phyloP scores from a whole-genome alignment of 2,113 vertebrate genomes.

The Falco punctatus region DNA sequence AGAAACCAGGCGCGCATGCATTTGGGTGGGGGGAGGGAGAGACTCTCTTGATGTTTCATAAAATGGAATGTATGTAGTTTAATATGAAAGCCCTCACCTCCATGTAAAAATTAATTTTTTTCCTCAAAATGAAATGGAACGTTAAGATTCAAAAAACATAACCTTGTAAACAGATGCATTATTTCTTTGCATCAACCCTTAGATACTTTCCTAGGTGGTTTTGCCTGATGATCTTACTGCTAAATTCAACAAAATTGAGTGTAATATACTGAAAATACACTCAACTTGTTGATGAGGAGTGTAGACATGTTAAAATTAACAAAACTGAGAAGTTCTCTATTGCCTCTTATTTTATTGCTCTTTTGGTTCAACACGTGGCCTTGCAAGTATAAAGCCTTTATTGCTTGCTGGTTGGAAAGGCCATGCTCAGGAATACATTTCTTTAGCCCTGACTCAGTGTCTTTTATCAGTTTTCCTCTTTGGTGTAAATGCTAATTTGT shows the following conservation, averaged over 20 bases:
- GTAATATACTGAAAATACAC: constrained; percentile 1
- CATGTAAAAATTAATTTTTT: neutral
- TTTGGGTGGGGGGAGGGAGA: neutral
- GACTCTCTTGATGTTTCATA: neutral
- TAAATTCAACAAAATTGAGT: neutral
- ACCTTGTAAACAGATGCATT: neutral
- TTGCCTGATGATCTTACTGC: neutral
- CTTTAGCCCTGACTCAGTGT: neutral
- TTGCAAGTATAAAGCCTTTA: neutral
- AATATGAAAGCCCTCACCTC: neutral
- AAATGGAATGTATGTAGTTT: neutral
- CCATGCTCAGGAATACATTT: neutral
- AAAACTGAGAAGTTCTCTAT: neutral
- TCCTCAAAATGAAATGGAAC: neutral
- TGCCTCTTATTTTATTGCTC: neutral
- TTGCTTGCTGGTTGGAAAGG: neutral
- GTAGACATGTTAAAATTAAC: neutral
- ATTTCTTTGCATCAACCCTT: neutral
- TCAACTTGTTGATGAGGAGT: neutral
- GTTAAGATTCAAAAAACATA: neutral
- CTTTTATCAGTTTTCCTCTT: neutral
- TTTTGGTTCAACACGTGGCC: neutral
- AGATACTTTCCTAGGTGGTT: neutral
- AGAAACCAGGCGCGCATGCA: neutral
- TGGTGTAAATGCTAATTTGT: neutral